Evolutionary conservation across 2,113 vertebrate genomes (phyloP).

Genomic region (Hystrix cristata): DNA sequence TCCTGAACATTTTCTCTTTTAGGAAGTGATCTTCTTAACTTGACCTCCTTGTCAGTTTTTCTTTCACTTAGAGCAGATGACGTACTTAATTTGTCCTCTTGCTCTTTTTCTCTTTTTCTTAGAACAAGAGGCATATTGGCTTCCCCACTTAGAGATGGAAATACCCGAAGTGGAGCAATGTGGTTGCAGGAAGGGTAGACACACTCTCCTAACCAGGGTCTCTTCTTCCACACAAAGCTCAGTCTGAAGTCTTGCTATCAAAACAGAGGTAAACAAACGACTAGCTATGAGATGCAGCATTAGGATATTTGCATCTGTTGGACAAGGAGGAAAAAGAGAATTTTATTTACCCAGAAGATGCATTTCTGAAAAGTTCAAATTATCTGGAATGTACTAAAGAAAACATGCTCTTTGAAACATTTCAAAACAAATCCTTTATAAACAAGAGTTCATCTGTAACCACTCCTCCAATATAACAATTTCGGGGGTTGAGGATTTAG

Average conservation of each 20-base stretch:
- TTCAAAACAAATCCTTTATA: constrained; percentile 41
- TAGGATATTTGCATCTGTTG: constrained; percentile 62
- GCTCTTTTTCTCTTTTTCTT: constrained; percentile 18
- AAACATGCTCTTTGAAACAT: not conserved
- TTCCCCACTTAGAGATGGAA: constrained; percentile 3
- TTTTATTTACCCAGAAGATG: constrained; percentile 61
- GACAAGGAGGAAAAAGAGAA: constrained; percentile 1
- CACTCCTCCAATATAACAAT: not conserved
- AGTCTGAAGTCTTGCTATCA: not conserved
- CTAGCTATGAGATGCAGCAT: constrained; percentile 43
- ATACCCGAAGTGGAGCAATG: not conserved
- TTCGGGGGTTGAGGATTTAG: not conserved
- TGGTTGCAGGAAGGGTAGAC: not conserved
- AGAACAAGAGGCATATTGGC: constrained; percentile 48
- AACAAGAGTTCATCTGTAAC: constrained; percentile 17
- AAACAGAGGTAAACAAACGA: constrained; percentile 2
- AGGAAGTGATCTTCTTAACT: not conserved
- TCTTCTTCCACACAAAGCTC: constrained; percentile 49
- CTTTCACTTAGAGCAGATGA: not conserved
- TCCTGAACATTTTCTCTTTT: constrained; percentile 37
- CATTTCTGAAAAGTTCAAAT: constrained; percentile 61
- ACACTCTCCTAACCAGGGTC: constrained; percentile 7
- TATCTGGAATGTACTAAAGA: constrained; percentile 49
- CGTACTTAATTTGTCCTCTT: not conserved
- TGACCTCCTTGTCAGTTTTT: not conserved